Conservation (phyloP, 2,797 vertebrate species). For the Pogonophryne albipinna region DNA sequence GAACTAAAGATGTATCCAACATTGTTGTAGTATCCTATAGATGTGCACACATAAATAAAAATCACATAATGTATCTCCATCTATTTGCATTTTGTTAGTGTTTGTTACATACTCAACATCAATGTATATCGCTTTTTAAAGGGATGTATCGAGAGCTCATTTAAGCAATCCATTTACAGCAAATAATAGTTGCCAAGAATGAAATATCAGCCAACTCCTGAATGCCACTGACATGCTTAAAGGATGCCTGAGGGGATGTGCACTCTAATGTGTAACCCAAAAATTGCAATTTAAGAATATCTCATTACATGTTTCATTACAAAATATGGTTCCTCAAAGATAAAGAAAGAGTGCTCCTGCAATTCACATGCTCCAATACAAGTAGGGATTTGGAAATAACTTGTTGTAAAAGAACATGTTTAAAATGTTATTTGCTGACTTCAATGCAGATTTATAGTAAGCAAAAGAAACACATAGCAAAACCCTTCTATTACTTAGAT, state of each 20-base stretch:
- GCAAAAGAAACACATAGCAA: background rate
- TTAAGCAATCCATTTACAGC: conserved; percentile 46
- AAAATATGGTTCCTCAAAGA: conserved; percentile 7
- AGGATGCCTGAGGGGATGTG: conserved; percentile 45
- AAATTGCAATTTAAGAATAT: background rate
- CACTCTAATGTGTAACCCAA: conserved; percentile 14
- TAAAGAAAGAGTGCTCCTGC: background rate
- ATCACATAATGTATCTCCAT: background rate
- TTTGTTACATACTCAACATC: background rate
- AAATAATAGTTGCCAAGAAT: conserved; percentile 49
- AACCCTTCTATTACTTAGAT: background rate
- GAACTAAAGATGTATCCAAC: background rate
- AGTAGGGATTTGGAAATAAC: conserved; percentile 2
- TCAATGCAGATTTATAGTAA: background rate
- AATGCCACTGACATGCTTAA: conserved; percentile 48
- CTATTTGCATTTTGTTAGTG: background rate
- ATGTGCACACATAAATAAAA: background rate
- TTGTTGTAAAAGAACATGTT: background rate
- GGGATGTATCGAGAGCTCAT: conserved; percentile 8
- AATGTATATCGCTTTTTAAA: background rate
- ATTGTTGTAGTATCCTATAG: background rate
- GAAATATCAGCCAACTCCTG: conserved; percentile 48
- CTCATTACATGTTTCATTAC: conserved; percentile 27
- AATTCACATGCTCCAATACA: background rate
- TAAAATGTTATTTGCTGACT: background rate